These are phyloP conservation scores for Collichthys lucidus DNA, from an alignment of 2,113 vertebrate species.

Conservation along the genomic window DNA sequence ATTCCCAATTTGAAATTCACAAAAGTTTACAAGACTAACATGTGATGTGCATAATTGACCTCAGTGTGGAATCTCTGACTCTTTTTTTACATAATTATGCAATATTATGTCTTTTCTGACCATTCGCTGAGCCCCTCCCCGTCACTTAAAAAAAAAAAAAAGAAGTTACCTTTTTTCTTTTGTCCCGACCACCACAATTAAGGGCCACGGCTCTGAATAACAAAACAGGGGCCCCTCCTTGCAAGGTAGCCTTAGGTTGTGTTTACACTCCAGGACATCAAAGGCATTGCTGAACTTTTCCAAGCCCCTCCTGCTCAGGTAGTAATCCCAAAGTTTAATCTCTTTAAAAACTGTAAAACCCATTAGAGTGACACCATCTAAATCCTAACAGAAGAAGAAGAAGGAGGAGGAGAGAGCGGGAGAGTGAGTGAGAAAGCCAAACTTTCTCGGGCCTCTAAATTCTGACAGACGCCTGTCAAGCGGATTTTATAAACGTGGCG, in stretches of 20 bases:
- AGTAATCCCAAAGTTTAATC: constrained; percentile 85
- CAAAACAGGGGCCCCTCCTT: constrained; percentile 80
- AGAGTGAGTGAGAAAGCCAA: constrained; percentile 41
- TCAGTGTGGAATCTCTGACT: constrained; percentile 36
- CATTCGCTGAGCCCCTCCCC: constrained; percentile 54
- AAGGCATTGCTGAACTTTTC: constrained; percentile 85
- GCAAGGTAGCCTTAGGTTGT: constrained; percentile 83
- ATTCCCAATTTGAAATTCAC: neutral
- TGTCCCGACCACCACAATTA: constrained; percentile 81
- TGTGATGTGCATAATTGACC: constrained; percentile 49
- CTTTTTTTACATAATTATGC: constrained; percentile 69
- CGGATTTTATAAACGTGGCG: constrained; percentile 52
- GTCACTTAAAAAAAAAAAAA: constrained; percentile 68
- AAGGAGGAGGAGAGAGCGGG: constrained; percentile 2
- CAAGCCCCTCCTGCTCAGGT: constrained; percentile 83
- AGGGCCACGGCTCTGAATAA: constrained; percentile 83
- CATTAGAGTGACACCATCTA: constrained; percentile 84
- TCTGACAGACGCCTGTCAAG: constrained; percentile 63
- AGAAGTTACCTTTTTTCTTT: constrained; percentile 79
- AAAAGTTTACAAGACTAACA: constrained; percentile 21
- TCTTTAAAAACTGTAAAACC: constrained; percentile 85
- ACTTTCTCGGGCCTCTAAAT: constrained; percentile 48
- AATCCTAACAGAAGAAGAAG: constrained; percentile 69
- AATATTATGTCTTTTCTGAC: constrained; percentile 65
- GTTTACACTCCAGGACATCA: constrained; percentile 82